Base-by-base conservation (phyloP, 2,888 invertebrate species). In the Cyclophora punctaria region DNA sequence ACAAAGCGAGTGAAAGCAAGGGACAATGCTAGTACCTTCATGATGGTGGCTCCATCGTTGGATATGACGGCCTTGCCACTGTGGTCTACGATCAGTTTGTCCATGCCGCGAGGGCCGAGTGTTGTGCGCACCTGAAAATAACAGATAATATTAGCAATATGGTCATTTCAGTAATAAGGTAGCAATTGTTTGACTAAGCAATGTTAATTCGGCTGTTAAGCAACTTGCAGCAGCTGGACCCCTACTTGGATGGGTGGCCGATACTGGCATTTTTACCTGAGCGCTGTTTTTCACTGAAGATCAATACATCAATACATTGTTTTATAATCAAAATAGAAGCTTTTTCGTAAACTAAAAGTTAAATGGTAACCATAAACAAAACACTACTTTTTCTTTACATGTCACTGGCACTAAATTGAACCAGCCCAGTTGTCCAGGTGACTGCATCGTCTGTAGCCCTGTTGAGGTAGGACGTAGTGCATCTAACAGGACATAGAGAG, bases 11-110 rank as follows among this genome's bases (percentile, higher is more conserved):
- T 20, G 20, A 20, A 20, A 20, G 1, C 2, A n/a, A 7, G 42
- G n/a, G 42, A 4, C 42, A 7, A 20, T 20, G 20, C 20, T 20
- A 20, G 40, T 58, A 82, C 83, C 75, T 98, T 99, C 92, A 99
- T 93, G 57, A 99, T 99, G 0, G 99, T 99, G 4, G 99, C 99
- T 7, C 99, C 99, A 85, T 99, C 99, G 75, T 99, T 99, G 2
- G 99, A 99, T 64, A 99, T 99, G 3, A 98, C 98, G 0, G 98
- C 95, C 75, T 96, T 97, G 52, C 98, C 97, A 60, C 91, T 91
- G 56, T 91, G 90, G 73, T 97, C 95, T 0, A 99, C 98, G 55
- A 99, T 97, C 48, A 99, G 90, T 80, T 99, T 99, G 84, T 99
- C 99, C 98, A 99, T 98, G 59, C 99, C 99, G 35, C 99, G 92